Percentiles rank a stretch among this genome's conserved stretches.
Conservation (phyloP, 2,113 vertebrate species). For the Ploceus nigricollis region DNA sequence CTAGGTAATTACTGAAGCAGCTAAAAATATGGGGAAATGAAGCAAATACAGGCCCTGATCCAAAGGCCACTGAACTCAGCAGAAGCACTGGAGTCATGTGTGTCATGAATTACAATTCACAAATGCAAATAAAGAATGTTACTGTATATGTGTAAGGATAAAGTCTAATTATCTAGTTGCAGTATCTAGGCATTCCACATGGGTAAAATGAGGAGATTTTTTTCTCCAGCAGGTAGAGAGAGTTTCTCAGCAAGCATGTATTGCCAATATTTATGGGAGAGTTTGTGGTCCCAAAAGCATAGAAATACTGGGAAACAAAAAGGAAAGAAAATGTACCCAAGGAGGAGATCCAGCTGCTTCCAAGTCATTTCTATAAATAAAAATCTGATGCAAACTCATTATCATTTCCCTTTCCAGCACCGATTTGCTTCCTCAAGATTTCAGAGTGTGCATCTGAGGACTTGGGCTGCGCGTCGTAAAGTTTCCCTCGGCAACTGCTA, state of each 20-base stretch:
- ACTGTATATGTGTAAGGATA: not conserved
- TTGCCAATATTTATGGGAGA: not conserved
- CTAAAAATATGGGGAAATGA: not conserved
- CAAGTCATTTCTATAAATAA: not conserved
- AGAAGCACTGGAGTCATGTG: not conserved
- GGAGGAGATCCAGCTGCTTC: constrained; percentile 3
- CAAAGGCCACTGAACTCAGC: not conserved
- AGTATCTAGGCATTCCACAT: not conserved
- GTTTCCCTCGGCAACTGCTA: not conserved
- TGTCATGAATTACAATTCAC: not conserved
- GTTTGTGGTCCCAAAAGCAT: not conserved
- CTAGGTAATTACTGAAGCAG: not conserved
- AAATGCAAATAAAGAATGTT: not conserved
- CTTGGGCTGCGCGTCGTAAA: not conserved
- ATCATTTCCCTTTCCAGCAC: not conserved
- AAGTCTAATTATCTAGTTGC: not conserved
- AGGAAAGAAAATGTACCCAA: not conserved
- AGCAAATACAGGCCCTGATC: not conserved
- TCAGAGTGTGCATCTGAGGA: not conserved
- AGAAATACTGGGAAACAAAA: constrained; percentile 3
- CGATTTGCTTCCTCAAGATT: not conserved
- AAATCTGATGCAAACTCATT: not conserved
- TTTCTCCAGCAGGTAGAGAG: constrained; percentile 19
- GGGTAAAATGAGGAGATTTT: not conserved
- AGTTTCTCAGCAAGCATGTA: not conserved